Evolutionary conservation across 2,888 invertebrate species (phyloP).

Genomic region (Neoascia interrupta): DNA sequence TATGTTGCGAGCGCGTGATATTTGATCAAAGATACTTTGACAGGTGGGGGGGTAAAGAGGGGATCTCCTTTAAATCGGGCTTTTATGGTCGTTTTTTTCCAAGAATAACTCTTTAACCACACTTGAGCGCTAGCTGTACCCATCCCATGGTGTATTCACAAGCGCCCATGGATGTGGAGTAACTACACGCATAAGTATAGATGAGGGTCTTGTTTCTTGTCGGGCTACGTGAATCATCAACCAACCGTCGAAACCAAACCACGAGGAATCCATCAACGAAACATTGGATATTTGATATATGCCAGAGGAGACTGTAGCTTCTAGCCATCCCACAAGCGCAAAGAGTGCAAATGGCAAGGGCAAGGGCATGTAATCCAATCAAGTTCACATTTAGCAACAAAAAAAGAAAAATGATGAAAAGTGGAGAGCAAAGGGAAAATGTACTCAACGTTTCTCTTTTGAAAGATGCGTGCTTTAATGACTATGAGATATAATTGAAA

Average conservation of each 20-base stretch:
- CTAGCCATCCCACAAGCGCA: conserved; percentile 6
- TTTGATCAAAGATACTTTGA: conserved; percentile 35
- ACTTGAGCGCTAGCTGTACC: conserved; percentile 29
- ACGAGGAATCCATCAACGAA: conserved; percentile 48
- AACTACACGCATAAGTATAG: conserved; percentile 15
- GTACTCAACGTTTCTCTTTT: neutral
- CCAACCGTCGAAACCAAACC: conserved; percentile 52
- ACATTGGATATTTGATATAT: conserved; percentile 47
- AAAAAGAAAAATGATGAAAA: neutral
- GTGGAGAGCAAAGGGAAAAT: conserved; percentile 22
- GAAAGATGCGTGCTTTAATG: neutral
- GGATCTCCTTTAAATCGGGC: conserved; percentile 20
- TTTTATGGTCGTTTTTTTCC: conserved; percentile 40
- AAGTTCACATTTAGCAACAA: conserved; percentile 47
- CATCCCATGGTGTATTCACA: no score
- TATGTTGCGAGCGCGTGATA: conserved; percentile 20
- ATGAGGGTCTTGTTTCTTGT: neutral
- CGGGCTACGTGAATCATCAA: conserved; percentile 28
- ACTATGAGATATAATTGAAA: neutral
- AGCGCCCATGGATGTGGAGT: neutral
- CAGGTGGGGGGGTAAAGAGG: neutral
- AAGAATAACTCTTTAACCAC: conserved; percentile 57
- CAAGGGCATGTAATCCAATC: conserved; percentile 58
- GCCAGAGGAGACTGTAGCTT: conserved; percentile 11
- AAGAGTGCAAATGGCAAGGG: conserved; percentile 25